Conservation (phyloP, 2,797 vertebrate species). For the Poliocrania exsul region DNA sequence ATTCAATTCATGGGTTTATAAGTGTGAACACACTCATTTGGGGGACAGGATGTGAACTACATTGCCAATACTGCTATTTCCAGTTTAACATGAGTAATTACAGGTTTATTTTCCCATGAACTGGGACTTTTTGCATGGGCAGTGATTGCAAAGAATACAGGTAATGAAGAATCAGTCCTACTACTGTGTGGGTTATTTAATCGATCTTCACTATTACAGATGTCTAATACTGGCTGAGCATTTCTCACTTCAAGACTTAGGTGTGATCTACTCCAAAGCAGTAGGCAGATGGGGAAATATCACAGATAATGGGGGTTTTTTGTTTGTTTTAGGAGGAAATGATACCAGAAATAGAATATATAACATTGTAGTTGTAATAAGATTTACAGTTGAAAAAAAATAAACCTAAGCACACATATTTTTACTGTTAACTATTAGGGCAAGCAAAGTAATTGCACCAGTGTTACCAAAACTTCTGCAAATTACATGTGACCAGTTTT, state of each 20-base stretch:
- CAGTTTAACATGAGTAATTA: neutral
- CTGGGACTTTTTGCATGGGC: neutral
- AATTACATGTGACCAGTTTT: slow-evolving; percentile 17
- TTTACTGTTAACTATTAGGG: neutral
- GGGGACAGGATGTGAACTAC: neutral
- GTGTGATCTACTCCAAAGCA: neutral
- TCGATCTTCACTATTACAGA: neutral
- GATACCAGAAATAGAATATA: neutral
- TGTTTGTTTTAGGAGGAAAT: neutral
- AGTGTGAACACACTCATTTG: neutral
- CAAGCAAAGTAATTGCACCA: neutral
- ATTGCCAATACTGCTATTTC: neutral
- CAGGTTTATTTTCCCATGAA: neutral
- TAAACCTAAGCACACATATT: neutral
- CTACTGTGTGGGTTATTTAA: neutral
- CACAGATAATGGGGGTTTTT: rapidly evolving
- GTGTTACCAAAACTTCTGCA: neutral
- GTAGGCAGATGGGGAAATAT: neutral
- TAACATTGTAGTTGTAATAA: neutral
- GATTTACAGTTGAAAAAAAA: neutral
- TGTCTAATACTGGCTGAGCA: neutral
- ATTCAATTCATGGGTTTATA: neutral
- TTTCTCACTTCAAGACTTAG: neutral
- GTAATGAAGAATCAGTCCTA: neutral
- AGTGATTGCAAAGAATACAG: neutral